Conservation (phyloP, 2,113 vertebrate genomes). For the Ochotona curzoniae region DNA sequence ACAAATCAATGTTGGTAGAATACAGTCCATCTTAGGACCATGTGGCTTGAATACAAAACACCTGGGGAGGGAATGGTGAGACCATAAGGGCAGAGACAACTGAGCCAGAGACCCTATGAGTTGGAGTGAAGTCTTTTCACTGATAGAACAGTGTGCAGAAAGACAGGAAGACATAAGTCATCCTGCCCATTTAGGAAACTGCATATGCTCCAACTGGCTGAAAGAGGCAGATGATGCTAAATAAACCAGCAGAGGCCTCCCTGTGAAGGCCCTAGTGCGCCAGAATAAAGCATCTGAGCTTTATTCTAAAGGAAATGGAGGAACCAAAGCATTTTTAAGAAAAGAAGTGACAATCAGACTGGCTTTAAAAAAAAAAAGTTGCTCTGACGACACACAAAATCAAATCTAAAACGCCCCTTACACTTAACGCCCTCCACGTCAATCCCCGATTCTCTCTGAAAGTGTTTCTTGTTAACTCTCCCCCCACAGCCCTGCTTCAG, state of each 20-base stretch:
- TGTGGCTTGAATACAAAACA: neutral
- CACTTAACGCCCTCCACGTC: neutral
- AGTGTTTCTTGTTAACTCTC: neutral
- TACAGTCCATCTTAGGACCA: neutral
- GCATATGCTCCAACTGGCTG: conserved; percentile 49
- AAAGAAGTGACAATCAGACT: conserved; percentile 67
- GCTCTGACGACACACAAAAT: conserved; percentile 16
- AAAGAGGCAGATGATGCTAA: conserved; percentile 64
- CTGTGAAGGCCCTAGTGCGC: conserved; percentile 56
- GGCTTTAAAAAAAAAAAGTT: conserved; percentile 47
- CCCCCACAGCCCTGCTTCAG: neutral
- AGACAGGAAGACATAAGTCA: conserved; percentile 54
- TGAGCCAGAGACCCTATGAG: neutral
- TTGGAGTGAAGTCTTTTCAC: neutral
- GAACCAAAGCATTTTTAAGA: conserved; percentile 56
- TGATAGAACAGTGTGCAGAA: neutral
- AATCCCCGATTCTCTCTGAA: neutral
- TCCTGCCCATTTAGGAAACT: conserved; percentile 26
- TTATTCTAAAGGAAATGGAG: conserved; percentile 51
- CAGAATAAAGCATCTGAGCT: conserved; percentile 54
- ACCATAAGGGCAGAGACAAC: neutral
- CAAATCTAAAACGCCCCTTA: conserved; percentile 2
- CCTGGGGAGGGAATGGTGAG: neutral
- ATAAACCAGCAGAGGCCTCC: conserved; percentile 50
- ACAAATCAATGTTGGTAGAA: conserved; percentile 33